A percentile compares a stretch with the other conserved stretches of the same genome.
phyloP scores from a whole-genome alignment of 2,888 invertebrate species.

The Lepidocyrtinus sp. region DNA sequence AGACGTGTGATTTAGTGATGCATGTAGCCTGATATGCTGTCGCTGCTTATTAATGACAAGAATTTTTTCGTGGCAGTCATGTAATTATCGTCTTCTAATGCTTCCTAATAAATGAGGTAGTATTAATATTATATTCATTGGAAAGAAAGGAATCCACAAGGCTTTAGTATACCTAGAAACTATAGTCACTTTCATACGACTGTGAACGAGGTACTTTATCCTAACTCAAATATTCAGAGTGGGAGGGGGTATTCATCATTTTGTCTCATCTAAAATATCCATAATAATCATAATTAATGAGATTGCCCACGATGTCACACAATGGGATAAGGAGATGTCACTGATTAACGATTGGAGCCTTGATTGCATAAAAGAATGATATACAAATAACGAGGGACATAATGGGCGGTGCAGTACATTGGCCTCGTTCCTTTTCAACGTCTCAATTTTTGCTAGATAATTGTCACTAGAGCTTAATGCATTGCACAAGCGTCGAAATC shows the following conservation, averaged over 20 bases:
- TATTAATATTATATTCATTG: conserved; percentile 35
- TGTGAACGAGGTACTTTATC: neutral
- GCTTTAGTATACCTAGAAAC: too few species aligned
- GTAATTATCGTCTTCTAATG: conserved; percentile 41
- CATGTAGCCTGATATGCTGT: too few species aligned
- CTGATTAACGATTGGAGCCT: conserved; percentile 59
- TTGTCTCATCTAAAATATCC: conserved; percentile 40
- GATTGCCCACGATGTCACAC: conserved; percentile 51
- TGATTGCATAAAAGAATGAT: conserved; percentile 53
- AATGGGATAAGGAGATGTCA: conserved; percentile 43
- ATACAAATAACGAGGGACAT: conserved; percentile 16
- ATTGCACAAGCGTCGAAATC: too few species aligned
- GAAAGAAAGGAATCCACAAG: conserved; percentile 19
- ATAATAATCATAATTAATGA: conserved; percentile 63
- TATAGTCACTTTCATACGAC: too few species aligned
- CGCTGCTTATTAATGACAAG: conserved; percentile 46
- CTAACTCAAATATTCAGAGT: neutral
- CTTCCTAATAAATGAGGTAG: conserved; percentile 52
- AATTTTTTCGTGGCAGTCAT: conserved; percentile 51
- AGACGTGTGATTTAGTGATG: too few species aligned
- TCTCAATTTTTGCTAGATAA: conserved; percentile 15
- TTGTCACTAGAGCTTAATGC: conserved; percentile 5
- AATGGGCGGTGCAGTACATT: conserved; percentile 19
- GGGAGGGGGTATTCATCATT: conserved; percentile 18
- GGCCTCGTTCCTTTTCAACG: neutral